These are phyloP conservation scores for Melanotaenia pygmaea DNA, from an alignment of 2,797 vertebrate genomes.

Conservation along the genomic window DNA sequence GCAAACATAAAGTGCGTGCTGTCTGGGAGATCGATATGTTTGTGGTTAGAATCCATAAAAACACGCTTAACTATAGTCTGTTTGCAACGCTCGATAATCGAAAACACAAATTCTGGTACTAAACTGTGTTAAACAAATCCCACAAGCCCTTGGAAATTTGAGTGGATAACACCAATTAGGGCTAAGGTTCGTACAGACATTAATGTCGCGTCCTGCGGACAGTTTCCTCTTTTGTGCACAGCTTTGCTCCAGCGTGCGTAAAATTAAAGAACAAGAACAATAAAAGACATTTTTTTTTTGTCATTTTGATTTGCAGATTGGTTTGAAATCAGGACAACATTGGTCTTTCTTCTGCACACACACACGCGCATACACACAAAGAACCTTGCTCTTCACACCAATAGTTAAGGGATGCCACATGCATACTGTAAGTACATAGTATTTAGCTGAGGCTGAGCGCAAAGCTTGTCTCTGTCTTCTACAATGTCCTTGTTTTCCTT, in stretches of 20 bases:
- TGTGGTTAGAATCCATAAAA: neutral
- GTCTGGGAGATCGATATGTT: conserved; percentile 2
- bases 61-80: conserved; percentile 1
- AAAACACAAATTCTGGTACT: conserved; percentile 1
- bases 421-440: conserved; percentile 64
- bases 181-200: conserved; percentile 30
- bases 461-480: conserved; percentile 59
- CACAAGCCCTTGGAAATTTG: conserved; percentile 36
- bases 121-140: conserved; percentile 22
- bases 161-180: conserved; percentile 30
- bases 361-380: conserved; percentile 15
- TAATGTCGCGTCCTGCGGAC: conserved; percentile 4
- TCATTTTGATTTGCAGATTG: conserved; percentile 8
- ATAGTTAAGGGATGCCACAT: conserved; percentile 76
- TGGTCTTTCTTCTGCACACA: conserved; percentile 1
- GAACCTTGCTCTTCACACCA: conserved; percentile 69
- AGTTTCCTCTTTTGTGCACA: conserved; percentile 20
- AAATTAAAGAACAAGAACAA: conserved; percentile 15
- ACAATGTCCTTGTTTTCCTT: conserved; percentile 50
- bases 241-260: conserved; percentile 18
- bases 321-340: conserved; percentile 29
- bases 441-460: conserved; percentile 57
- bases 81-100: conserved; percentile 14
- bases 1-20: conserved; percentile 10
- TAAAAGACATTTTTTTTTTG: neutral